These are phyloP conservation scores for Cyanoramphus novaezelandiae DNA, from an alignment of 2,113 vertebrate species.

Conservation along the genomic window DNA sequence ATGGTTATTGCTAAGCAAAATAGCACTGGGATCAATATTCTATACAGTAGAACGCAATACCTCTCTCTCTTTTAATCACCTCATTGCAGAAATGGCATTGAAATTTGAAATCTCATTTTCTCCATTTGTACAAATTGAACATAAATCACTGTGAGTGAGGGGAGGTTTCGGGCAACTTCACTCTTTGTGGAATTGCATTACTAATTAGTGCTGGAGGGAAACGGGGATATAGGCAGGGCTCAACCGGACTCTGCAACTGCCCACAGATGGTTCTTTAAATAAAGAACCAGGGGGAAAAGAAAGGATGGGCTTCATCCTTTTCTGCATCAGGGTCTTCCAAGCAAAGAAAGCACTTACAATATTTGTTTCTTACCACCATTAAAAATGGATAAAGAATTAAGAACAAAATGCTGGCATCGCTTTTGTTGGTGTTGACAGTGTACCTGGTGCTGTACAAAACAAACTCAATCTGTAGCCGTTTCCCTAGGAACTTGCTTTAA, in stretches of 20 bases:
- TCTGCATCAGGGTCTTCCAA: background rate
- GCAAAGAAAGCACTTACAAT: background rate
- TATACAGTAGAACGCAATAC: slow-evolving; percentile 88
- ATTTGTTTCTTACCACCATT: background rate
- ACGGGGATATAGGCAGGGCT: slow-evolving; percentile 9
- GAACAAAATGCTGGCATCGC: background rate
- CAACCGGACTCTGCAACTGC: slow-evolving; percentile 47
- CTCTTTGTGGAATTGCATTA: slow-evolving; percentile 90
- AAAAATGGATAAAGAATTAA: background rate
- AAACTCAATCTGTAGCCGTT: background rate
- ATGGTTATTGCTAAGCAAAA: slow-evolving; percentile 99
- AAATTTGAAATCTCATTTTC: slow-evolving; percentile 92
- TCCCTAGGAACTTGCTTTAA: background rate
- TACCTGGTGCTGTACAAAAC: background rate
- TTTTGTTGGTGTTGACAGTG: background rate
- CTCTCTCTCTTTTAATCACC: slow-evolving; percentile 95
- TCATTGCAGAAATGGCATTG: slow-evolving; percentile 95
- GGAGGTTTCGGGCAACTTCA: slow-evolving; percentile 81
- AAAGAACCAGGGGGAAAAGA: background rate
- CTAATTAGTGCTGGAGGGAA: slow-evolving; percentile 85
- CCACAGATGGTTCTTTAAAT: slow-evolving; percentile 23
- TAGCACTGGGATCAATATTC: slow-evolving; percentile 97
- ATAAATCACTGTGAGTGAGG: slow-evolving; percentile 94
- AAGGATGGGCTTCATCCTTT: background rate
- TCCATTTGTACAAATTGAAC: slow-evolving; percentile 90